Evolutionary conservation across 1,140 invertebrate genomes (phyloP).

Genomic region (Planococcus citri): DNA sequence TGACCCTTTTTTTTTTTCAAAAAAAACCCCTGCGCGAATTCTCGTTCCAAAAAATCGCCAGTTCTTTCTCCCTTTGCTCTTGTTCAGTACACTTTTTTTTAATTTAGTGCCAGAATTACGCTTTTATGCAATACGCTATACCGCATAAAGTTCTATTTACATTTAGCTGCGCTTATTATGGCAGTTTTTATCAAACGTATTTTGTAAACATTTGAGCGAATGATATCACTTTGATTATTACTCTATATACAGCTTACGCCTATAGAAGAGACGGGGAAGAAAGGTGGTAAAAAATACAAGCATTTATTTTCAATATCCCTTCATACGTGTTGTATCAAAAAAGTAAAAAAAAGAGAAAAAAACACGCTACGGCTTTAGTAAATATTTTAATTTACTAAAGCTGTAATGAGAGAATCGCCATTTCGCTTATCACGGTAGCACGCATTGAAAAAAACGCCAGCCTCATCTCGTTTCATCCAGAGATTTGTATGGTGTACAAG

Average conservation of each 20-base stretch:
- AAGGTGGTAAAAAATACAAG: too few relatives aligned
- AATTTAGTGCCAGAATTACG: slow-evolving; percentile 8
- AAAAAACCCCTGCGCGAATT: neutral
- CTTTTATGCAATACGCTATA: slow-evolving; percentile 9
- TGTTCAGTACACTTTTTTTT: neutral
- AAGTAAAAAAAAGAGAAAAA: neutral
- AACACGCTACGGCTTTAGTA: too few relatives aligned
- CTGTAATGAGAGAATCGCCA: too few relatives aligned
- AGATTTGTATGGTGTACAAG: too few relatives aligned
- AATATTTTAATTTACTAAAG: too few relatives aligned
- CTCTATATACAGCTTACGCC: neutral
- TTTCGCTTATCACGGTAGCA: too few relatives aligned
- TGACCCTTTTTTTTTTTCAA: slow-evolving; percentile 5
- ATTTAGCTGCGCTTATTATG: neutral
- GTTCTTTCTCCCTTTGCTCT: neutral
- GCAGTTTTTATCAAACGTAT: slow-evolving; percentile 9
- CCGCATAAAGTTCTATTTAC: slow-evolving; percentile 6
- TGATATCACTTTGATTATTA: slow-evolving; percentile 12
- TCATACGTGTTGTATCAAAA: neutral
- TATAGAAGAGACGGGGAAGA: too few relatives aligned
- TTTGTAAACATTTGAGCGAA: slow-evolving; percentile 5
- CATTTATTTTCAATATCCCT: neutral
- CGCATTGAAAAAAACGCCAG: too few relatives aligned
- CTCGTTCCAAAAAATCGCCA: neutral
- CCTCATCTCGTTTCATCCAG: too few relatives aligned